Percentiles rank a stretch among this genome's conserved stretches.
These are phyloP conservation scores for Axea sp. DNA, from an alignment of 2,888 invertebrate species.

Conservation along the genomic window DNA sequence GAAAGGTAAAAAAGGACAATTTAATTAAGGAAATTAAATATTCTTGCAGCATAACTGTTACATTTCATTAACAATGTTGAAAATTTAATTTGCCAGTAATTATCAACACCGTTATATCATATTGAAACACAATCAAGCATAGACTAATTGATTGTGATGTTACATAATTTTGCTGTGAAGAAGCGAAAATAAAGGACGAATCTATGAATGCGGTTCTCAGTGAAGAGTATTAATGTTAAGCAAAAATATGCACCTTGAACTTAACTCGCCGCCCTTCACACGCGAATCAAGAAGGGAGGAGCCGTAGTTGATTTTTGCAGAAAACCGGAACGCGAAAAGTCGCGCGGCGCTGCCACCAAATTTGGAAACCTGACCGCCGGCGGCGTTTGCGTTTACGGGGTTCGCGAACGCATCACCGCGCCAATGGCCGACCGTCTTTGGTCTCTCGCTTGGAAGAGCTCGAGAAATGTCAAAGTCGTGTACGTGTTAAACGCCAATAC, in stretches of 20 bases:
- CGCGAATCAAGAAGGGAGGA: conserved; percentile 64
- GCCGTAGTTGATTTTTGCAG: conserved; percentile 69
- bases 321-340: conserved; percentile 67
- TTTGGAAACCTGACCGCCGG: conserved; percentile 75
- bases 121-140: too few species aligned
- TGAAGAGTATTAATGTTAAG: conserved; percentile 40
- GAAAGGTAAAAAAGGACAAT: too few species aligned
- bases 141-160: too few species aligned
- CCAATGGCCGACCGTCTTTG: conserved; percentile 73
- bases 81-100: too few species aligned
- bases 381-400: conserved; percentile 74
- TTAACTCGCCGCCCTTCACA: conserved; percentile 63
- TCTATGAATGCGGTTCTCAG: neutral
- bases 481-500: conserved; percentile 57
- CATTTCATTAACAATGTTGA: too few species aligned
- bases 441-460: conserved; percentile 65
- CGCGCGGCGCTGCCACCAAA: conserved; percentile 69
- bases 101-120: too few species aligned
- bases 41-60: too few species aligned
- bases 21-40: too few species aligned
- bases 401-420: conserved; percentile 63
- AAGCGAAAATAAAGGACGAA: neutral
- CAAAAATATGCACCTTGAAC: conserved; percentile 72
- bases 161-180: too few species aligned
- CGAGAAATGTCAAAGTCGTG: conserved; percentile 67